These are phyloP conservation scores for Amphiprion clarkii DNA, from an alignment of 2,797 vertebrate genomes.

Conservation along the genomic window DNA sequence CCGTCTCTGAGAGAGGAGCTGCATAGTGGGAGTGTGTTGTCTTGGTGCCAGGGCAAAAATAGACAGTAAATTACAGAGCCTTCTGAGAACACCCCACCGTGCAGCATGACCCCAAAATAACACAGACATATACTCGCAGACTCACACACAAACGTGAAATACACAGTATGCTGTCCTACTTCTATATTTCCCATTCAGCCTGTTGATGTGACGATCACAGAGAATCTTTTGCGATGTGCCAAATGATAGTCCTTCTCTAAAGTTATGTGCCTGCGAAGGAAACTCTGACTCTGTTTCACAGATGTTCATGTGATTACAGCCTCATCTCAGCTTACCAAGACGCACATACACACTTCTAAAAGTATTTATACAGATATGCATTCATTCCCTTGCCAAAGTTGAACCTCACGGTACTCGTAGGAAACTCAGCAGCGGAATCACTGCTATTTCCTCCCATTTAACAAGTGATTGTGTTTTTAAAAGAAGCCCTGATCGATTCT, in stretches of 20 bases:
- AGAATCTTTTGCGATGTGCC: conserved; percentile 51
- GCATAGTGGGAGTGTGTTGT: conserved; percentile 79
- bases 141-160: conserved; percentile 64
- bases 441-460: conserved; percentile 17
- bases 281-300: conserved; percentile 73
- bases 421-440: conserved; percentile 5
- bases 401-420: conserved; percentile 13
- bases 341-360: conserved; percentile 42
- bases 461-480: background rate
- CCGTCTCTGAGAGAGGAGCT: conserved; percentile 49
- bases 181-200: conserved; percentile 60
- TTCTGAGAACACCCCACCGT: conserved; percentile 78
- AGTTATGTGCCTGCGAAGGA: conserved; percentile 64
- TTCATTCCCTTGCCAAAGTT: conserved; percentile 24
- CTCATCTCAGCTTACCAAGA: conserved; percentile 53
- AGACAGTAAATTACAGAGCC: conserved; percentile 81
- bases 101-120: conserved; percentile 81
- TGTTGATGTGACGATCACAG: conserved; percentile 57
- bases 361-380: conserved; percentile 52
- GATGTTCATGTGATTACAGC: conserved; percentile 72
- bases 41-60: conserved; percentile 80
- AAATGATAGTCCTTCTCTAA: conserved; percentile 36
- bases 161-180: conserved; percentile 64
- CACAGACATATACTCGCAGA: conserved; percentile 58
- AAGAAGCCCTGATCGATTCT: background rate